Conservation (phyloP, 1,140 invertebrate genomes). For the Platyscapa corneri region DNA sequence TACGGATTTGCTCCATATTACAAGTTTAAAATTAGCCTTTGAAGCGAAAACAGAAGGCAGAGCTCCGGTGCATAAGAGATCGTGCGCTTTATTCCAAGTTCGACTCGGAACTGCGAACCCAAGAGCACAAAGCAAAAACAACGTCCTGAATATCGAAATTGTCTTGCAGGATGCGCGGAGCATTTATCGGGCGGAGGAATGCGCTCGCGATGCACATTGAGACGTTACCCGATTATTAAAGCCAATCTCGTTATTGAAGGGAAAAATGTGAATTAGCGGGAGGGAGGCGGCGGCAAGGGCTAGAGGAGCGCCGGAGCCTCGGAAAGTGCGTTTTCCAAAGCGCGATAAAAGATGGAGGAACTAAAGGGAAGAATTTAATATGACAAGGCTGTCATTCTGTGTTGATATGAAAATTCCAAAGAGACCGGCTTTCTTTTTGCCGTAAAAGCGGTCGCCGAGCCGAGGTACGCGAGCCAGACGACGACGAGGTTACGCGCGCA, state of each 20-base stretch:
- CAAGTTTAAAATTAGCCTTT: no score
- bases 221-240: background rate
- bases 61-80: background rate
- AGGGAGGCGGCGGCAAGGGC: background rate
- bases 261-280: background rate
- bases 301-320: background rate
- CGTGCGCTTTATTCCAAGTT: background rate
- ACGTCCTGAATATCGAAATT: background rate
- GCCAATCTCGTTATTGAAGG: background rate
- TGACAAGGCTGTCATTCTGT: slow-evolving; percentile 73
- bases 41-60: no score
- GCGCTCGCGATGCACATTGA: background rate
- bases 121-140: no score
- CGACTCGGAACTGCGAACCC: no score
- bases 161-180: background rate
- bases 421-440: slow-evolving; percentile 61
- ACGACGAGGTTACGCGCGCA: background rate
- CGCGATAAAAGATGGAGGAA: background rate
- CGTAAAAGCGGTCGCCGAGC: background rate
- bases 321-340: background rate
- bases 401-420: slow-evolving; percentile 74
- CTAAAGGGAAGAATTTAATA: slow-evolving; percentile 71
- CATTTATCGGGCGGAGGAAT: background rate
- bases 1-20: no score
- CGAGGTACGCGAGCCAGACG: no score